These are phyloP conservation scores for Zygaena filipendulae DNA, from an alignment of 2,888 invertebrate genomes.

Conservation along the genomic window DNA sequence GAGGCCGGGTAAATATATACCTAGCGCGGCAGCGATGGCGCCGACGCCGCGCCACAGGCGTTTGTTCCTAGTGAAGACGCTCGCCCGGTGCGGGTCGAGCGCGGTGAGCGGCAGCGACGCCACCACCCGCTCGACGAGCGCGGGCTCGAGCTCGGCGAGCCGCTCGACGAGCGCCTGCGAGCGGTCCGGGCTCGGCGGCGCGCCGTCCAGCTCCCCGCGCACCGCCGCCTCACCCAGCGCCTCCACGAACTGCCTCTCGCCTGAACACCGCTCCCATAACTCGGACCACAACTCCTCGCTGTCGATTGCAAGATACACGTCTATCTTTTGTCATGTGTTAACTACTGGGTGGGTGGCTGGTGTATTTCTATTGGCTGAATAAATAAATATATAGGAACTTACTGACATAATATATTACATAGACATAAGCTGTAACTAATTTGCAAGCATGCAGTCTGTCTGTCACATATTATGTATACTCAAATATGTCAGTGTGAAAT, in stretches of 20 bases:
- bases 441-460: too few relatives aligned
- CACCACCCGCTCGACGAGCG: slow-evolving; percentile 76
- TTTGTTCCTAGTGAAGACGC: slow-evolving; percentile 40
- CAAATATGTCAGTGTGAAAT: too few relatives aligned
- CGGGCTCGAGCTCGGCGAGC: slow-evolving; percentile 71
- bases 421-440: neutral
- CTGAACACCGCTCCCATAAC: slow-evolving; percentile 56
- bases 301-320: too few relatives aligned
- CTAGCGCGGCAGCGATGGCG: slow-evolving; percentile 49
- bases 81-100: slow-evolving; percentile 55
- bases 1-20: too few relatives aligned
- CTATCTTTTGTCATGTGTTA: too few relatives aligned
- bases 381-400: too few relatives aligned
- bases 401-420: neutral
- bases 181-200: slow-evolving; percentile 67
- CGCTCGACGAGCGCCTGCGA: slow-evolving; percentile 75
- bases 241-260: slow-evolving; percentile 68
- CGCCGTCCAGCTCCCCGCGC: slow-evolving; percentile 66
- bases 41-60: slow-evolving; percentile 52
- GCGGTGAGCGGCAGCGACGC: slow-evolving; percentile 49
- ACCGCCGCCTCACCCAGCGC: slow-evolving; percentile 74
- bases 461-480: too few relatives aligned
- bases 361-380: too few relatives aligned
- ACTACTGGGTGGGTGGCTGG: too few relatives aligned
- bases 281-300: slow-evolving; percentile 51